These are phyloP conservation scores for Trogon melanurus DNA, from an alignment of 2,113 vertebrate genomes.

Conservation along the genomic window DNA sequence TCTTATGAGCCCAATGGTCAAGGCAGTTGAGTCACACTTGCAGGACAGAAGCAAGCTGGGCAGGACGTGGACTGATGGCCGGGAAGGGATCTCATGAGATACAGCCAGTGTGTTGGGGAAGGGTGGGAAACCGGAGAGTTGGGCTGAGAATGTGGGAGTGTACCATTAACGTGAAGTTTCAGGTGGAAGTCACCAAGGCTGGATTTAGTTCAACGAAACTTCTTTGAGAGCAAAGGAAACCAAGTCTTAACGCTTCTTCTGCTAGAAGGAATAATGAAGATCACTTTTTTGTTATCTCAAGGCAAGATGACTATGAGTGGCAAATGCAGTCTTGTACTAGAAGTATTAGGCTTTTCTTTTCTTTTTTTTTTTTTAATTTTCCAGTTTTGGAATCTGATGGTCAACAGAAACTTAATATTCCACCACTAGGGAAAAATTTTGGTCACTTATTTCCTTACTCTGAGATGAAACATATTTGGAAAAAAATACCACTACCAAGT, in stretches of 20 bases:
- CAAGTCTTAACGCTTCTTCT: not conserved
- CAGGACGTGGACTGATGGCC: not conserved
- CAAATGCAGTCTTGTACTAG: not conserved
- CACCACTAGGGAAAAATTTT: not conserved
- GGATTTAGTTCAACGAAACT: not conserved
- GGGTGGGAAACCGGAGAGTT: rapidly evolving
- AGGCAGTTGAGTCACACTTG: not conserved
- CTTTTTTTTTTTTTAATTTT: not conserved
- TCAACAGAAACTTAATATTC: not conserved
- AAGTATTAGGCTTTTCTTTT: not conserved
- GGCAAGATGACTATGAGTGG: not conserved
- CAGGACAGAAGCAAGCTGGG: not conserved
- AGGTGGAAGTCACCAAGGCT: not conserved
- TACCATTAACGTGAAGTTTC: not conserved
- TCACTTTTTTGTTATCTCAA: not conserved
- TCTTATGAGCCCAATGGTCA: not conserved
- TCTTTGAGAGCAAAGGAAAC: not conserved
- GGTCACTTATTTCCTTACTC: not conserved
- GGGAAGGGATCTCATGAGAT: not conserved
- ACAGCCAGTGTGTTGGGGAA: not conserved
- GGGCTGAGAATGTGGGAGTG: not conserved
- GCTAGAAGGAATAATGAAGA: not conserved
- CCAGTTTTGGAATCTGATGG: not conserved
- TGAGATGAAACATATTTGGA: not conserved
- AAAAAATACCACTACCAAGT: not conserved